phyloP scores from a whole-genome alignment of 2,113 vertebrate species.

The Passer montanus region DNA sequence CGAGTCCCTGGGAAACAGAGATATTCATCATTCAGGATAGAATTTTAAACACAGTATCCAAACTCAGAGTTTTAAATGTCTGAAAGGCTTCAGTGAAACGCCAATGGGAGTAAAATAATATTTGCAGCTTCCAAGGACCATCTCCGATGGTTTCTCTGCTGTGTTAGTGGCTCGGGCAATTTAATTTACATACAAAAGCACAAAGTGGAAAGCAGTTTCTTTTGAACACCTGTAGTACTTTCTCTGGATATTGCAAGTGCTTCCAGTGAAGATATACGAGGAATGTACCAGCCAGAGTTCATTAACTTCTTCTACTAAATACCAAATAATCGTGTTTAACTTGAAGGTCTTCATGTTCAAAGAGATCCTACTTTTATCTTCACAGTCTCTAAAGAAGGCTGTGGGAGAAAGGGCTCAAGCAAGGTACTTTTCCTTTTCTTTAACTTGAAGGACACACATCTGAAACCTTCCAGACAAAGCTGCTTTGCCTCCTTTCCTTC shows the following conservation, averaged over 20 bases:
- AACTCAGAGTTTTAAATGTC: background rate
- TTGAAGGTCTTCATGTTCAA: background rate
- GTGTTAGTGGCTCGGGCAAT: background rate
- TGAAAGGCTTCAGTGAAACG: background rate
- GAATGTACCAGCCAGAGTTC: background rate
- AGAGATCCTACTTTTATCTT: constrained; percentile 31
- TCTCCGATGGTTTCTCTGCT: background rate
- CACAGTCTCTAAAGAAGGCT: background rate
- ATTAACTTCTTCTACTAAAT: background rate
- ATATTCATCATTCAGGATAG: background rate
- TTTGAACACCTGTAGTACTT: background rate
- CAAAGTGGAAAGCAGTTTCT: background rate
- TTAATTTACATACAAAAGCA: constrained; percentile 10
- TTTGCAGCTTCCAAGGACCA: background rate
- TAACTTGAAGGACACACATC: background rate
- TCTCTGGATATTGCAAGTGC: background rate
- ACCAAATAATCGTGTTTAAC: background rate
- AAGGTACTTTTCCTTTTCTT: background rate
- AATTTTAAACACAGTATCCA: background rate
- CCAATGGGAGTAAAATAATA: background rate
- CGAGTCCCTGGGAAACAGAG: background rate
- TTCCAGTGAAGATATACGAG: background rate
- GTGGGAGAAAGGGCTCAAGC: background rate
- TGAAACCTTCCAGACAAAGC: background rate
- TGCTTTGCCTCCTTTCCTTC: background rate